Evolutionary conservation across 2,797 vertebrate genomes (phyloP), one percentile per base, ranked within the genome.

Genomic region (Podarcis lilfordi): DNA sequence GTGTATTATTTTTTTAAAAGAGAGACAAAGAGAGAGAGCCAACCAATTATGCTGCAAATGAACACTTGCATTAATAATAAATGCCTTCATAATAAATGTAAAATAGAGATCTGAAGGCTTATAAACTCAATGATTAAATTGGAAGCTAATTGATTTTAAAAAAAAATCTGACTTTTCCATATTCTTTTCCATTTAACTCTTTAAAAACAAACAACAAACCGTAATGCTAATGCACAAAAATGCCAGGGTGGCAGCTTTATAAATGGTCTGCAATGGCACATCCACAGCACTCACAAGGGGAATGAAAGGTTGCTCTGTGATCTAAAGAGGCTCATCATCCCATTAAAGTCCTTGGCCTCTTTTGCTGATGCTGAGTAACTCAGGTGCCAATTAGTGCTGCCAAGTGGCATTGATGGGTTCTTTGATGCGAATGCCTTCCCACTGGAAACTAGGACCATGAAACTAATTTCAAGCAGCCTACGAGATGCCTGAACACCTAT

Each of bases 301-400:
- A 92, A 94, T 88, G 94, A 95, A 95, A 94, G 93, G 90, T 88
- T 93, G 91, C 92, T 79, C 89, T 92, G 78, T 92, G 91, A 95
- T 95, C 93, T 94, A 87, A 94, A 94, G 93, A 90, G 90, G 91
- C 88, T 91, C 90, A 89, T 94, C 89, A 91, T 91, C 86, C 91
- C 86, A 91, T 95, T 95, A 95, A 86, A 93, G 88, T 91, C 84
- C 91, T 94, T 94, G 88, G 88, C 89, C 32, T 27, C 13, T 76
- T 35, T n/a, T 71, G 71, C 40, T 87, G 76, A 69, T n/a, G 45
- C n/a, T 91, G 89, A 80, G 91, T 91, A 92, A 92, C 91, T 93
- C 91, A 89, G 91, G 91, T 93, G 90, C 92, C 93, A 95, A 92
- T 95, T 96, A 94, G 90, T 76, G 92, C 91, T 92, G 91, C 93